Conservation (phyloP, 1,140 invertebrate genomes). For the Drosophila varians region DNA sequence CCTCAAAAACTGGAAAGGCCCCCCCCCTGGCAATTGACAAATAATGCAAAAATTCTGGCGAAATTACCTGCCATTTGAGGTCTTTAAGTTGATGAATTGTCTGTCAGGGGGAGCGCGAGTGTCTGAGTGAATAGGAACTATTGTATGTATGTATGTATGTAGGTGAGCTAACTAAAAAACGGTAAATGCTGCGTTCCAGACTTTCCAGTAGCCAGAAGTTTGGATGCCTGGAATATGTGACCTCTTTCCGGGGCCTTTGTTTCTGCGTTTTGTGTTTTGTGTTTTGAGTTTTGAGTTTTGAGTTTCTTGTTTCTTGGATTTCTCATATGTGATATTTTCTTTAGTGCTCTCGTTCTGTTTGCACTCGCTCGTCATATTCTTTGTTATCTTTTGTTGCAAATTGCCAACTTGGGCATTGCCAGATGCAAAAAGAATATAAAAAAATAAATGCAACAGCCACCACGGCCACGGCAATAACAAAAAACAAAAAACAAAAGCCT, state of each 20-base stretch:
- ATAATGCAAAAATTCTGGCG: slow-evolving; percentile 69
- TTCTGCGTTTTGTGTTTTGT: slow-evolving; percentile 1
- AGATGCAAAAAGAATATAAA: slow-evolving; percentile 46
- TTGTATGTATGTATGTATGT: too few relatives aligned
- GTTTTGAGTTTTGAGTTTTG: slow-evolving; percentile 1
- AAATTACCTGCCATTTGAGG: slow-evolving; percentile 68
- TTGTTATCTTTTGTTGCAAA: slow-evolving; percentile 76
- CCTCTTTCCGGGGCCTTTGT: slow-evolving; percentile 35
- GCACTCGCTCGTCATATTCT: slow-evolving; percentile 20
- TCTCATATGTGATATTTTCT: slow-evolving; percentile 4
- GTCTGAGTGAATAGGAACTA: slow-evolving; percentile 1
- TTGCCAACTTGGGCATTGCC: slow-evolving; percentile 75
- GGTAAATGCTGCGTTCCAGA: too few relatives aligned
- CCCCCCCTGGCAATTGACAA: slow-evolving; percentile 58
- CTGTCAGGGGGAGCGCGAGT: slow-evolving; percentile 11
- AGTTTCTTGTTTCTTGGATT: not conserved
- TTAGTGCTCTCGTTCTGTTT: slow-evolving; percentile 2
- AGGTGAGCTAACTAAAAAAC: too few relatives aligned
- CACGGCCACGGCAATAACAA: too few relatives aligned
- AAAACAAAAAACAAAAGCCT: slow-evolving; percentile 57
- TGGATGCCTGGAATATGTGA: too few relatives aligned
- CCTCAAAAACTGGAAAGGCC: too few relatives aligned
- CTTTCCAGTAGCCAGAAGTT: too few relatives aligned
- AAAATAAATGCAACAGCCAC: too few relatives aligned
- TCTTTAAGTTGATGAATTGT: slow-evolving; percentile 45